Base-by-base conservation (phyloP, 2,797 vertebrate genomes). In the Kryptolebias ocellatus region DNA sequence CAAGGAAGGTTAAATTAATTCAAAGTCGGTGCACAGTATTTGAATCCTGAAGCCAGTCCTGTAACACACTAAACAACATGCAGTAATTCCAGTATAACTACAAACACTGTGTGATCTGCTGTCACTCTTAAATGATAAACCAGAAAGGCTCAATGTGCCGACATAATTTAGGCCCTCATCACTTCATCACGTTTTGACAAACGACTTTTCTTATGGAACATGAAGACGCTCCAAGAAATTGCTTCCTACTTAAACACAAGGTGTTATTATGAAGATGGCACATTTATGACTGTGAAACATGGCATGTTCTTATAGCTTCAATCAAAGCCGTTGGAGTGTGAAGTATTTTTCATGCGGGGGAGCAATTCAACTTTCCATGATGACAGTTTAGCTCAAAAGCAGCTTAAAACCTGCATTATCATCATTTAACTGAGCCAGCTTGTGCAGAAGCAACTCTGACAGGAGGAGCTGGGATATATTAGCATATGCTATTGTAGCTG, bases 331-430 rank as follows among this genome's bases (percentile, higher is more conserved):
- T 12, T 2, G 50, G 47, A 37, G 37, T 29, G 39, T 65, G 47
- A 70, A 67, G 74, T 59, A 52, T 72, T 79, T 64, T 78, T 83
- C 79, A 64, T 17, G 42, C 66, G 58, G 52, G 62, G 60, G 71
- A 80, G 80, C 67, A 82, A 78, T 89, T 84, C 76, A 60, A 87
- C 77, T 80, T 86, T 75, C 61, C 66, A 70, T 74, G 74, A 78
- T 81, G 83, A 85, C 76, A 73, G 56, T 54, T 82, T 78, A 68
- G 70, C 79, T 79, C 67, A 67, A 82, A 90, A 92, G 87, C 79
- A 77, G 85, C 87, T 92, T 91, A 89, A 83, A 76, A 63, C 67
- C 34, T 75, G 81, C 82, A 78, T 90, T 83, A 81, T 88, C 79
- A 67, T 78, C 76, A 69, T 86, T 85, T 86, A 84, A 82, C 86